These are phyloP conservation scores for Paramormyrops kingsleyae DNA, from an alignment of 2,113 vertebrate genomes.

Conservation along the genomic window DNA sequence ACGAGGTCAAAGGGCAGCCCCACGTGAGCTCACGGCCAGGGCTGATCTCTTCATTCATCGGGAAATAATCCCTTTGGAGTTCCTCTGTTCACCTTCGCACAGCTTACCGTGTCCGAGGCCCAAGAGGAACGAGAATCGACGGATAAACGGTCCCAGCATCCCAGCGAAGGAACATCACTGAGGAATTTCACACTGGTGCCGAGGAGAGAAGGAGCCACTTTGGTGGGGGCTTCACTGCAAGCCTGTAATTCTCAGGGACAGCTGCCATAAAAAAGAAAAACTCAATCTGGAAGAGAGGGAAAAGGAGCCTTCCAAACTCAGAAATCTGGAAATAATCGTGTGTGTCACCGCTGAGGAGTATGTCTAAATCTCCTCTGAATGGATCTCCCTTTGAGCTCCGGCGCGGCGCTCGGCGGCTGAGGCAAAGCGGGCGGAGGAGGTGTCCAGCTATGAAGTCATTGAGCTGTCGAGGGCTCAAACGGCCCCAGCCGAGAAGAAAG, in stretches of 20 bases:
- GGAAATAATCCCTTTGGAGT: slow-evolving; percentile 2
- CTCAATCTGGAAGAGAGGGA: slow-evolving; percentile 9
- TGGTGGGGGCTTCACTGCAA: not conserved
- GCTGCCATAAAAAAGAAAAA: not conserved
- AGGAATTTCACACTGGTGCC: not conserved
- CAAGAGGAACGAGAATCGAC: not conserved
- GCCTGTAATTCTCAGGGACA: slow-evolving; percentile 11
- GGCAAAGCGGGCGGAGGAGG: slow-evolving; percentile 31
- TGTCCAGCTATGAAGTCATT: slow-evolving; percentile 49
- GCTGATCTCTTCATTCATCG: slow-evolving; percentile 6
- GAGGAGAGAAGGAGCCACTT: not conserved
- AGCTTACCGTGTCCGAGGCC: not conserved
- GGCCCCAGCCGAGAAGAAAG: slow-evolving; percentile 32
- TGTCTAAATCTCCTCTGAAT: slow-evolving; percentile 35
- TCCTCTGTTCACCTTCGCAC: not conserved
- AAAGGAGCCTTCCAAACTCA: slow-evolving; percentile 19
- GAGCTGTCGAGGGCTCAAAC: slow-evolving; percentile 21
- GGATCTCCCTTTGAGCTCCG: slow-evolving; percentile 25
- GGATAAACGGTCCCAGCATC: not conserved
- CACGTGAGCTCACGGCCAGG: not conserved
- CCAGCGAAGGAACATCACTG: not conserved
- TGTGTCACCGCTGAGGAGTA: slow-evolving; percentile 25
- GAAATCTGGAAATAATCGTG: slow-evolving; percentile 32
- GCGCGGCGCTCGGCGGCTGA: not conserved
- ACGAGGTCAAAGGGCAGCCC: slow-evolving; percentile 2